Evolutionary conservation across 2,113 vertebrate genomes (phyloP).

Genomic region (Suricata suricatta): DNA sequence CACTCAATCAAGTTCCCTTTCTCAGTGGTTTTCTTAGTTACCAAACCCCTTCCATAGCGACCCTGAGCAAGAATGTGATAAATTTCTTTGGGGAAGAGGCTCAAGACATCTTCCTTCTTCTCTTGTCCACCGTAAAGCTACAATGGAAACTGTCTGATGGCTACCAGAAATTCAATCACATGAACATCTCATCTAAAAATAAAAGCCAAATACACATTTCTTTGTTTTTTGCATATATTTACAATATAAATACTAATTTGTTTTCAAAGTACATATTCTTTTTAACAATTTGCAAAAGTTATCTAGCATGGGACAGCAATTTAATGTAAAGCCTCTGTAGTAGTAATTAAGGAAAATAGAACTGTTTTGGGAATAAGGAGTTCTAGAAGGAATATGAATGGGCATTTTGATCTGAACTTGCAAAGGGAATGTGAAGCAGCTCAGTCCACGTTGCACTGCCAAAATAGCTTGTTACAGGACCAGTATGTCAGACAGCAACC

Average conservation of each 20-base stretch:
- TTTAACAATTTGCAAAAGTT: slow-evolving; percentile 82
- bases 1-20: background rate
- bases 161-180: background rate
- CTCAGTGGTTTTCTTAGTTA: background rate
- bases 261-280: slow-evolving; percentile 86
- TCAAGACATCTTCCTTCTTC: background rate
- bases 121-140: background rate
- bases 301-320: slow-evolving; percentile 74
- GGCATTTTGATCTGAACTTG: slow-evolving; percentile 54
- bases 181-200: slow-evolving; percentile 79
- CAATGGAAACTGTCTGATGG: background rate
- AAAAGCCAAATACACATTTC: slow-evolving; percentile 83
- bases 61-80: background rate
- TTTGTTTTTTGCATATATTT: slow-evolving; percentile 86
- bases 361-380: background rate
- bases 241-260: slow-evolving; percentile 88
- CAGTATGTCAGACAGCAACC: slow-evolving; percentile 3
- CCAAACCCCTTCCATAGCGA: background rate
- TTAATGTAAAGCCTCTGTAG: slow-evolving; percentile 70
- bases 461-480: slow-evolving; percentile 29
- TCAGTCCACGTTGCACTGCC: slow-evolving; percentile 4
- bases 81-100: background rate
- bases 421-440: slow-evolving; percentile 58
- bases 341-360: slow-evolving; percentile 72
- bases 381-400: slow-evolving; percentile 22